These are phyloP conservation scores for Plusia festucae DNA, from an alignment of 2,888 invertebrate genomes.

Conservation along the genomic window DNA sequence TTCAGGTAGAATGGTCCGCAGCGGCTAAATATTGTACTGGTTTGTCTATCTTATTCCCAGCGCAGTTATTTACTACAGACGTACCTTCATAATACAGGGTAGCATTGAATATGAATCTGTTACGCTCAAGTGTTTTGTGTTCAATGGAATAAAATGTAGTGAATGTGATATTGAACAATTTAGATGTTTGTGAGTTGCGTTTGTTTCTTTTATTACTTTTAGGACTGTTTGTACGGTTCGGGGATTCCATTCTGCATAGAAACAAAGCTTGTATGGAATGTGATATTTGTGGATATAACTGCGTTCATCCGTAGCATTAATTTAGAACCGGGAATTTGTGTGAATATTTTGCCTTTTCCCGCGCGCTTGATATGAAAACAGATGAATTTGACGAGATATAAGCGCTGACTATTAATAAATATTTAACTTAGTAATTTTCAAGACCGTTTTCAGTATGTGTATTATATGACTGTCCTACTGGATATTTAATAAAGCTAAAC, in stretches of 20 bases:
- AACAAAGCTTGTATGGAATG: background rate
- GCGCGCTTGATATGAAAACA: too few relatives aligned
- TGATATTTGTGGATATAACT: background rate
- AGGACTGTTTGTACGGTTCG: background rate
- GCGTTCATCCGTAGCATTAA: background rate
- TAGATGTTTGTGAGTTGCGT: slow-evolving; percentile 17
- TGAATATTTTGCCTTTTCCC: background rate
- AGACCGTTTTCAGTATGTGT: too few relatives aligned
- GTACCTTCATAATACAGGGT: slow-evolving; percentile 33
- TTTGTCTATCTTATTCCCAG: slow-evolving; percentile 19
- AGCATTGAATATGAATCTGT: slow-evolving; percentile 22
- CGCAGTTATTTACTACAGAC: slow-evolving; percentile 37
- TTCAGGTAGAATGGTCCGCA: slow-evolving; percentile 37
- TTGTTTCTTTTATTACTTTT: slow-evolving; percentile 21
- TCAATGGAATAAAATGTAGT: slow-evolving; percentile 1
- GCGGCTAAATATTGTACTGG: slow-evolving; percentile 45
- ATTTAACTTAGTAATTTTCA: too few relatives aligned
- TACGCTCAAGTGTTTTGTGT: slow-evolving; percentile 1
- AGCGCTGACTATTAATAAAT: too few relatives aligned
- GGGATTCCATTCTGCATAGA: background rate
- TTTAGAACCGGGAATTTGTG: background rate
- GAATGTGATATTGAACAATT: slow-evolving; percentile 9
- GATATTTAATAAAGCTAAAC: too few relatives aligned
- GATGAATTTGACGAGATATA: too few relatives aligned
- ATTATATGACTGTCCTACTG: background rate